A percentile compares a stretch with the other conserved stretches of the same genome.
Evolutionary conservation across 2,113 vertebrate genomes (phyloP).

Genomic region (Corythoichthys intestinalis): DNA sequence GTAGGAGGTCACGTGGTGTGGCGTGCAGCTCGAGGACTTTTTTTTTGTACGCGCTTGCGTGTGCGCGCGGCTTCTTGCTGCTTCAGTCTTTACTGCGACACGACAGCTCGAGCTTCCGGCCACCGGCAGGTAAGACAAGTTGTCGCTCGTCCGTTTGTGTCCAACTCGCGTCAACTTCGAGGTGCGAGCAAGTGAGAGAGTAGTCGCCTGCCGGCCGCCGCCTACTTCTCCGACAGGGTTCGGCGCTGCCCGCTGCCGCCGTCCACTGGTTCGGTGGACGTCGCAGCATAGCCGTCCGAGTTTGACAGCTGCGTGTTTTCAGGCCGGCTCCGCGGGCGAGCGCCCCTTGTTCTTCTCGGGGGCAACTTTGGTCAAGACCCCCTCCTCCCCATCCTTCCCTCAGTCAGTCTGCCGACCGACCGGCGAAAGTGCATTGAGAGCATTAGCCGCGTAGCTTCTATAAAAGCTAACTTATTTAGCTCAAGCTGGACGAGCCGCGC

Average conservation of each 20-base stretch:
- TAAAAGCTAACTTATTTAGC: constrained; percentile 4
- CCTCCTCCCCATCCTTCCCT: background rate
- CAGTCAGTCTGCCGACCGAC: background rate
- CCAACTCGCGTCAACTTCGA: background rate
- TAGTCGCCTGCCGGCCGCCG: background rate
- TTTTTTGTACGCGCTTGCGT: background rate
- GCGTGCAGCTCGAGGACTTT: too few relatives aligned
- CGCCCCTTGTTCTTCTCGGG: too few relatives aligned
- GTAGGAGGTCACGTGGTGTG: background rate
- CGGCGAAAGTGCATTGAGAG: background rate
- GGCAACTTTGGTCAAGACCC: background rate
- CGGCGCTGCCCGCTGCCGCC: background rate
- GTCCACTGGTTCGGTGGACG: background rate
- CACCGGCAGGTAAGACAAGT: background rate
- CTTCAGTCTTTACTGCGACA: background rate
- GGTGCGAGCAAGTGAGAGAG: background rate
- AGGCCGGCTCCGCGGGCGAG: too few relatives aligned
- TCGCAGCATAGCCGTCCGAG: background rate
- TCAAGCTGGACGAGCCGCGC: background rate
- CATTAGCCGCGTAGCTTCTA: background rate
- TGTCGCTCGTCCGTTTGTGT: background rate
- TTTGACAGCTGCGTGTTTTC: background rate
- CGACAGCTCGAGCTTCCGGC: background rate
- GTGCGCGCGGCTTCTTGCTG: background rate
- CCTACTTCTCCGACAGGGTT: background rate